These are phyloP conservation scores for Acropora yongei DNA, from an alignment of 64 coral and sea anemone species.

Conservation along the genomic window DNA sequence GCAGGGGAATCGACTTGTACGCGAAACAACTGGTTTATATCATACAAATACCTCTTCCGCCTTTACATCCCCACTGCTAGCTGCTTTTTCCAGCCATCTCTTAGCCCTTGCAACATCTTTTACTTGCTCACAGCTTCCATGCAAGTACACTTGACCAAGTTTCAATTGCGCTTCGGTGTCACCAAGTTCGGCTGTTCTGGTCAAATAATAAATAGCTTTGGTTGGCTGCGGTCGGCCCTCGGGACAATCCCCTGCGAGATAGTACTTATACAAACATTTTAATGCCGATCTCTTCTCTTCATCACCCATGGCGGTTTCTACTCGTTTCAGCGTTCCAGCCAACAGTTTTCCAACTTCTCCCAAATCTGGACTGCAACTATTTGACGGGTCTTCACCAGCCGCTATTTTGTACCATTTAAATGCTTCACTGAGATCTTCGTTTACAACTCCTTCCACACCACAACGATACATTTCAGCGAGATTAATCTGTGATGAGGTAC, in stretches of 20 bases:
- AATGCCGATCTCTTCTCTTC: slow-evolving; percentile 30
- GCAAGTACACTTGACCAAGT: slow-evolving; percentile 66
- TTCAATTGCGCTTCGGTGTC: slow-evolving; percentile 67
- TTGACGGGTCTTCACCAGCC: slow-evolving; percentile 59
- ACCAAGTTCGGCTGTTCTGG: slow-evolving; percentile 69
- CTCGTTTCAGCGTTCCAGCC: slow-evolving; percentile 17
- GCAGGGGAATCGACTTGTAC: no score
- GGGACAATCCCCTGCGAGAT: slow-evolving; percentile 78
- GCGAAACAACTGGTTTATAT: no score
- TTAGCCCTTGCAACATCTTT: slow-evolving; percentile 49
- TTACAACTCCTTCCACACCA: slow-evolving; percentile 74
- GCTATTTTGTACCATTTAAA: slow-evolving; percentile 87
- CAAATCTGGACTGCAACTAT: background rate
- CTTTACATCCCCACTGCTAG: slow-evolving; percentile 8
- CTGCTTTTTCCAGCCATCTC: slow-evolving; percentile 75
- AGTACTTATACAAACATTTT: slow-evolving; percentile 34
- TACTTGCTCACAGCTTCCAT: slow-evolving; percentile 50
- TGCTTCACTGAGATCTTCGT: slow-evolving; percentile 71
- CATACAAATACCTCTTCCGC: slow-evolving; percentile 40
- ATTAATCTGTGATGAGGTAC: slow-evolving; percentile 14
- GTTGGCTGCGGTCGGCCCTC: slow-evolving; percentile 74
- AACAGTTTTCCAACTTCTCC: background rate
- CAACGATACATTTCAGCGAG: slow-evolving; percentile 85
- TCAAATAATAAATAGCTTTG: slow-evolving; percentile 86
- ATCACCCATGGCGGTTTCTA: background rate